Evolutionary conservation across 92 coral and sea anemone genomes (phyloP).

Genomic region (Epizoanthus fatuus): DNA sequence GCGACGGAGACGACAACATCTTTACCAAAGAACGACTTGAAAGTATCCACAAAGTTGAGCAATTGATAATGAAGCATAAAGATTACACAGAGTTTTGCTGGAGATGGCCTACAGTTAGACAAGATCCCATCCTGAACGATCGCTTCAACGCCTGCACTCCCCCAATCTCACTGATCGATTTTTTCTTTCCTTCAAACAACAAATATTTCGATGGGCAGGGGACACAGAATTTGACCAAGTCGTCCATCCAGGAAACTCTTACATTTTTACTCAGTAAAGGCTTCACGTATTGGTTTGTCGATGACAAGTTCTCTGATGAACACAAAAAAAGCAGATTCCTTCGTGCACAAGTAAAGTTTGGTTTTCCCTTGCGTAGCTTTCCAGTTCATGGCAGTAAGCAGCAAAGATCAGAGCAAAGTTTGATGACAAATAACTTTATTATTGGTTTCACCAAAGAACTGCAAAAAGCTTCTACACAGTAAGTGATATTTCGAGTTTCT

Average conservation of each 20-base stretch:
- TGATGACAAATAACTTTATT: constrained; percentile 52
- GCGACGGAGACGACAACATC: constrained; percentile 78
- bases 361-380: constrained; percentile 79
- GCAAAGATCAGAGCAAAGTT: constrained; percentile 18
- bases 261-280: constrained; percentile 74
- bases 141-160: constrained; percentile 83
- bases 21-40: constrained; percentile 85
- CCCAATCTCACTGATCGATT: constrained; percentile 84
- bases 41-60: constrained; percentile 83
- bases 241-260: constrained; percentile 68
- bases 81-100: constrained; percentile 84
- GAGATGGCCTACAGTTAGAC: constrained; percentile 62
- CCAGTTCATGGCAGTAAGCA: constrained; percentile 1
- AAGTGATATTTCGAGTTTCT: constrained; percentile 53
- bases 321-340: constrained; percentile 76
- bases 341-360: constrained; percentile 93
- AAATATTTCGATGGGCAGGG: constrained; percentile 50
- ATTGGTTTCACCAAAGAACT: constrained; percentile 64
- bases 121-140: constrained; percentile 68
- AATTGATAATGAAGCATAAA: constrained; percentile 70
- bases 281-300: constrained; percentile 90
- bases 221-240: constrained; percentile 58
- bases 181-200: constrained; percentile 81
- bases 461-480: constrained; percentile 77
- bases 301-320: constrained; percentile 72